Percentiles rank a stretch among this genome's conserved stretches.
These are phyloP conservation scores for Acholoe squamosa DNA, from an alignment of 2,888 invertebrate genomes.

Conservation along the genomic window DNA sequence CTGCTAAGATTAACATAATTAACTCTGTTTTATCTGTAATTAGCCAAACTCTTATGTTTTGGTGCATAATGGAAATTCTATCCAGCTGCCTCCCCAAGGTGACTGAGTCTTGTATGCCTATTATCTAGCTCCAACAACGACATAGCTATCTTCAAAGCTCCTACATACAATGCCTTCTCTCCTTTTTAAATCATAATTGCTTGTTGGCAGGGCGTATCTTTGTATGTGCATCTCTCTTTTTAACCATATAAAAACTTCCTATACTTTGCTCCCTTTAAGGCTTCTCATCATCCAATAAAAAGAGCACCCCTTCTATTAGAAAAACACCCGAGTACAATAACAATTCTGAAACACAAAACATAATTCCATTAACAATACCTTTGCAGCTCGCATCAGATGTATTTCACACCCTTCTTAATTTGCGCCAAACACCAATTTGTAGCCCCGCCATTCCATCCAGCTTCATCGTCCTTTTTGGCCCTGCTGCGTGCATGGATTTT, in stretches of 20 bases:
- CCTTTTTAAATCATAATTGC: constrained; percentile 28
- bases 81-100: constrained; percentile 1
- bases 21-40: not conserved
- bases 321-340: constrained; percentile 20
- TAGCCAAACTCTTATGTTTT: constrained; percentile 5
- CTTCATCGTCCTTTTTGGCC: not conserved
- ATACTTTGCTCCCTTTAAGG: constrained; percentile 32
- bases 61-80: not conserved
- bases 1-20: not conserved
- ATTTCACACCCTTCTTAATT: constrained; percentile 27
- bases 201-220: not conserved
- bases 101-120: not conserved
- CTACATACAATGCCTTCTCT: not conserved
- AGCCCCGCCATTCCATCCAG: not conserved
- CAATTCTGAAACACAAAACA: constrained; percentile 23
- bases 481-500: not conserved
- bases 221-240: not conserved
- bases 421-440: not conserved
- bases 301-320: not conserved
- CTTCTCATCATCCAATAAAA: not conserved
- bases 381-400: not conserved
- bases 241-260: not conserved
- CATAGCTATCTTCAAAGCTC: not conserved
- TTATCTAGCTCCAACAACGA: not conserved
- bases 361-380: constrained; percentile 28